Evolutionary conservation across 2,113 vertebrate genomes (phyloP).

Genomic region (human (Homo sapiens)): GRCh38 chr7:46632501-46633000

Average conservation of each 20-base stretch:
- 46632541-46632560: background rate
- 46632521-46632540: background rate
- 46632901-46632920: background rate
- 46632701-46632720: background rate
- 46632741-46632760: too few species aligned
- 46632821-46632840: background rate
- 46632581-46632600: background rate
- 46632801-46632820: background rate
- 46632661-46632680: background rate
- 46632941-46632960: background rate
- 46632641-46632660: background rate
- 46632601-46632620: background rate
- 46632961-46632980: background rate
- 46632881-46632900: background rate
- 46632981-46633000: background rate
- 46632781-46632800: background rate
- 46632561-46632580: background rate
- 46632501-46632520: background rate
- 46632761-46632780: background rate
- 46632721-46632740: background rate
- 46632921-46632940: background rate
- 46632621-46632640: background rate
- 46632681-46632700: background rate
- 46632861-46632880: background rate
- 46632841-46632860: background rate